phyloP scores from a whole-genome alignment of 2,888 invertebrate species.

The Amiota communis region DNA sequence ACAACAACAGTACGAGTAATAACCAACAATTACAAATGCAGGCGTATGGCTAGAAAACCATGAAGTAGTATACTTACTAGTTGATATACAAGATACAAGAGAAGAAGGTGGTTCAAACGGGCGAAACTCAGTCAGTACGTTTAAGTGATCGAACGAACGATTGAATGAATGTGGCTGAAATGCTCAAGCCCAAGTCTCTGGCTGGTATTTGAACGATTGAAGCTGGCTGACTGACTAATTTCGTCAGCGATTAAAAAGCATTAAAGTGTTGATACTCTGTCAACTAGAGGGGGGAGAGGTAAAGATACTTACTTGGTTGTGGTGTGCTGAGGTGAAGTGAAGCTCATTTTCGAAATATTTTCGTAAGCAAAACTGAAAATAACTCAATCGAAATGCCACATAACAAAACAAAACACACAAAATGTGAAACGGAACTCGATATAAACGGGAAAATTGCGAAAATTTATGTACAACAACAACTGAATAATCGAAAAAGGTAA shows the following conservation, averaged over 20 bases:
- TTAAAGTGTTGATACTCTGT: constrained; percentile 42
- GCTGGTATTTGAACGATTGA: too few relatives aligned
- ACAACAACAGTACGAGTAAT: too few relatives aligned
- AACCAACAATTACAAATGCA: constrained; percentile 33
- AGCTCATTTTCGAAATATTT: constrained; percentile 46
- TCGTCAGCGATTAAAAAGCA: constrained; percentile 25
- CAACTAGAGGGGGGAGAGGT: neutral
- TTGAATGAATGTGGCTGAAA: neutral
- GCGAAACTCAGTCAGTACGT: neutral
- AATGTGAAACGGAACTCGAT: constrained; percentile 54
- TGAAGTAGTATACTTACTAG: too few relatives aligned
- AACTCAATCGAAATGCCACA: constrained; percentile 67
- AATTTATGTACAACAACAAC: constrained; percentile 28
- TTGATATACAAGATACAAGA: neutral
- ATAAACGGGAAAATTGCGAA: constrained; percentile 29
- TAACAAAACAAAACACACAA: constrained; percentile 17
- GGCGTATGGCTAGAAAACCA: too few relatives aligned
- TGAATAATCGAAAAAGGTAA: constrained; percentile 32
- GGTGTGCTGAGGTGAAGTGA: neutral
- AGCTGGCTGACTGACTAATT: constrained; percentile 15
- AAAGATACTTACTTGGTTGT: neutral
- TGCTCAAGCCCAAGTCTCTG: too few relatives aligned
- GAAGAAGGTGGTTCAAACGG: neutral
- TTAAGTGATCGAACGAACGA: neutral
- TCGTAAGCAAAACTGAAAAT: constrained; percentile 49